phyloP scores from a whole-genome alignment of 2,797 vertebrate genomes.

The Dermochelys coriacea region DNA sequence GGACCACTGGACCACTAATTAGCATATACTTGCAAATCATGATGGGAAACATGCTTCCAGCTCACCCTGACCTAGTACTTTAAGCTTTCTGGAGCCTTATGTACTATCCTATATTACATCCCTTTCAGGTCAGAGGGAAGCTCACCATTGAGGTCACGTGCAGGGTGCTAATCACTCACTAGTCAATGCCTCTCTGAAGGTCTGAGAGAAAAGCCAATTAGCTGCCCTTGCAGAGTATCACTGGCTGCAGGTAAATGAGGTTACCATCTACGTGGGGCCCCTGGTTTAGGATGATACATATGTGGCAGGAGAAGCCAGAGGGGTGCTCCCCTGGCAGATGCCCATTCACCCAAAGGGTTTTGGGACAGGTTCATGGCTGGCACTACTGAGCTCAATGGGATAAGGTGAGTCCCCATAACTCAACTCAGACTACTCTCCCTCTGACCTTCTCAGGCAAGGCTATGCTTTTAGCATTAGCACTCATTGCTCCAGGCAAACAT shows the following conservation, averaged over 20 bases:
- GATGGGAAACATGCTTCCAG: not conserved
- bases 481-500: not conserved
- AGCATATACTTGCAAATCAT: not conserved
- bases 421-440: not conserved
- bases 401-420: not conserved
- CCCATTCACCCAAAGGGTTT: accelerated
- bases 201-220: not conserved
- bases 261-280: not conserved
- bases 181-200: not conserved
- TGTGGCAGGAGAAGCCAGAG: not conserved
- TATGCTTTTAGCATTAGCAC: not conserved
- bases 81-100: not conserved
- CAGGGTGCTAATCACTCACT: not conserved
- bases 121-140: not conserved
- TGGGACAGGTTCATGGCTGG: not conserved
- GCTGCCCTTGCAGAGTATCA: not conserved
- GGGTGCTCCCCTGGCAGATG: not conserved
- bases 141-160: not conserved
- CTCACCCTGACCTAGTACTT: accelerated
- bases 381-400: not conserved
- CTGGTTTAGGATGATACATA: accelerated
- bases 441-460: not conserved
- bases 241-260: not conserved
- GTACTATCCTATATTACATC: accelerated
- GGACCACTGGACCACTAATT: not conserved